Evolutionary conservation across 2,797 vertebrate species (phyloP), one percentile per base, ranked within the genome.

Genomic region (Taenioides sp.): DNA sequence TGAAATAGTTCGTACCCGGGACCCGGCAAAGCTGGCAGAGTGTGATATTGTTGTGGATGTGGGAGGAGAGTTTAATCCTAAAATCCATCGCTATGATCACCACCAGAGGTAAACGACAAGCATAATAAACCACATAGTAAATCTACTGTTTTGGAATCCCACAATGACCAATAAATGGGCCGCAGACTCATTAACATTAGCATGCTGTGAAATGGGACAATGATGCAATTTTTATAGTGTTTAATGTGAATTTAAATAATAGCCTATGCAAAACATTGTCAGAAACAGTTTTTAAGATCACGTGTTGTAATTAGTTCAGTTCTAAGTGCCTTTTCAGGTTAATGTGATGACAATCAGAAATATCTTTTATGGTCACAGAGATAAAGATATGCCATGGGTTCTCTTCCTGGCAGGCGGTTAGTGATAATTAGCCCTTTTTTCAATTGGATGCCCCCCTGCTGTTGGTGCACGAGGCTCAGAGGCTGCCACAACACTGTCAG

Each of bases 41-140:
- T 98, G 97, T n/a, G 96, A 98, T 2, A 74, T 99, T 5, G 95
- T 99, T 43, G 96, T 98, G 62, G 97, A 99, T 0, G 97, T 99
- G 20, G 97, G 97, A 20, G 97, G 96, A 49, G 95, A 94, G 73
- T 99, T 96, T 59, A 94, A 98, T 82, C 95, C 95, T 0, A 82
- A 87, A 80, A 93, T 67, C 43, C 95, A 98, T 74, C 96, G 95
- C 67, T 99, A 97, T 16, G 97, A 99, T 79, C 97, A 99, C 83
- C 97, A 99, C 88, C 97, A 99, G 87, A 96, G 97, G 97, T 18
- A 31, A 37, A 62, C 1, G 18, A 62, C 18, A 61, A 1, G 5
- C 9, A 28, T 17, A 17, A n/a, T n/a, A n/a, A n/a, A n/a, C n/a
- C n/a, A n/a, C n/a, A n/a, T n/a, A n/a, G n/a, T n/a, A n/a, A n/a